Base-by-base conservation (phyloP, 2,797 vertebrate species). In the Euthynnus affinis region DNA sequence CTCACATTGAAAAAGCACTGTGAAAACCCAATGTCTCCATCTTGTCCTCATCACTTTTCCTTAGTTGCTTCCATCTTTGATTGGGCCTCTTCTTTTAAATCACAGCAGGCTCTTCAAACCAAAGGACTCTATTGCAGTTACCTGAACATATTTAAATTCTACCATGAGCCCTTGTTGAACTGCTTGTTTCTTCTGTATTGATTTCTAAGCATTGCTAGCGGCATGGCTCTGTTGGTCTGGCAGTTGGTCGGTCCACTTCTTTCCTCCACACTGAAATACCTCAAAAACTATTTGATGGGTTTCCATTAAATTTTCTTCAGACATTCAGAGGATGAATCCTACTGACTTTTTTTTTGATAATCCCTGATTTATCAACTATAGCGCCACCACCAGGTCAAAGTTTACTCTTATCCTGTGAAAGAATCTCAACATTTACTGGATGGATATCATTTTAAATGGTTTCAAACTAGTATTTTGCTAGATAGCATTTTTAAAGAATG, bases 81-180 rank as follows among this genome's bases (percentile, higher is more conserved):
- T 58, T 56, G 23, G 23, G 34, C 48, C 25, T 51, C 62, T 49
- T 71, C 62, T 49, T 71, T 34, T 18, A 22, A 44, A 64, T 74
- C 57, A 71, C 15, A 70, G 51, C 10, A 42, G 23, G 20, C 60
- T 66, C 55, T 70, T 44, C 5, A 60, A 63, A 52, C 29, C 17
- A 77, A 48, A 78, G 42, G 25, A 14, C n/a, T 58, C 14, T 49
- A 1, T 29, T 12, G 51, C 40, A 63, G 10, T 32, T 34, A 9
- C 44, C 7, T 52, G 20, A 20, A n/a, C 9, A 32, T 20, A 25
- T 49, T 56, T 3, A 15, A 59, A 53, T 37, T 25, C 65, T 1
- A 44, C n/a, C 6, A 42, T 20, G 27, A 40, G 13, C 9, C 29
- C 48, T 48, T 27, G 46, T 67, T 29, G 27, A 29, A 29, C 27